Evolutionary conservation across 2,888 invertebrate genomes (phyloP), one percentile per base, ranked within the genome.

Genomic region (Mactromeris polynyma): DNA sequence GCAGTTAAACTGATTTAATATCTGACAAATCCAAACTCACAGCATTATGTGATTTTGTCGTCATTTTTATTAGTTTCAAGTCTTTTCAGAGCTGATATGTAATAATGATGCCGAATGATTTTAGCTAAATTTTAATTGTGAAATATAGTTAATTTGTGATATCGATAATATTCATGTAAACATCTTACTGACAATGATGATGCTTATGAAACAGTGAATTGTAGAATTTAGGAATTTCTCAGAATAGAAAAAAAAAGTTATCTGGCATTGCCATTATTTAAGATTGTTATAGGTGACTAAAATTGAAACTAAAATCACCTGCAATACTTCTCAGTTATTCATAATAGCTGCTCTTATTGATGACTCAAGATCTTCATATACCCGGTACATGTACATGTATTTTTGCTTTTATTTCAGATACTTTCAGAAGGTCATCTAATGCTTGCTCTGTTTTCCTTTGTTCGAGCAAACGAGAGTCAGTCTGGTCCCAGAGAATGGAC

Each of bases 391-490:
- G n/a, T 51, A 51, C 51, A 14, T 9, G 51, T 9, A 31, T 14
- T 40, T 7, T 58, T 26, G 54, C 14, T 82, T 38, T 42, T n/a
- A 40, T 80, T 82, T 90, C 91, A 96, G 96, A 94, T 96, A 36
- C 87, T 96, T 78, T 95, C 96, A 14, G 96, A 96, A 79, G 96
- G 96, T 51, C 96, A 95, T 84, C 92, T 97, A 79, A 93, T 96
- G 92, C 87, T 96, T 77, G 96, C 96, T 0, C 90, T 97, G 80
- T 96, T 97, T 90, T 96, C 96, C 0, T 97, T 95, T 93, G 96
- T 96, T 31, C 93, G 95, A 81, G 93, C 95, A 64, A 96, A 96
- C 88, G 96, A 96, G 89, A 95, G 94, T 83, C 94, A 88, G 42
- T 92, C 94, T 4, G 93, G 94, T 6, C 95, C 95, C 0, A 88